These are phyloP conservation scores for Macrostomum lignano DNA, from an alignment of 1,140 invertebrate species.

Conservation along the genomic window DNA sequence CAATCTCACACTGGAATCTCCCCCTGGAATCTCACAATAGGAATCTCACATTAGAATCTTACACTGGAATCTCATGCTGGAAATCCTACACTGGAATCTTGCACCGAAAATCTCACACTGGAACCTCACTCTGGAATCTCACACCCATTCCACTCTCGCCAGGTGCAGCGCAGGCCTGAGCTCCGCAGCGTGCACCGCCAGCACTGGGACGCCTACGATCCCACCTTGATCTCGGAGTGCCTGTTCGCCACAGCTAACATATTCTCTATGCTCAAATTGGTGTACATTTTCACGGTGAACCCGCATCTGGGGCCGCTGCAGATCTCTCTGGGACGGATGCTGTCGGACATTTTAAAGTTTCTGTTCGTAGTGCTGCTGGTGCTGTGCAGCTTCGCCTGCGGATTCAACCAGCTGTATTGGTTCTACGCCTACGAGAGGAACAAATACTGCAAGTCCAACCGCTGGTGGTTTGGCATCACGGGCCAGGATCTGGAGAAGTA, in stretches of 20 bases:
- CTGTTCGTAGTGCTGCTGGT: constrained; percentile 69
- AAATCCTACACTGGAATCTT: too few species aligned
- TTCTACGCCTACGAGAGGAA: constrained; percentile 79
- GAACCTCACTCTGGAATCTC: too few species aligned
- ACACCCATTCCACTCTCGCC: too few species aligned
- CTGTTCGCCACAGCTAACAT: constrained; percentile 78
- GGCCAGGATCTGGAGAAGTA: background rate
- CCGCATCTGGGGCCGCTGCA: constrained; percentile 84
- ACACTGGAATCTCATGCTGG: too few species aligned
- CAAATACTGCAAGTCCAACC: constrained; percentile 39
- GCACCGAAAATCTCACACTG: too few species aligned
- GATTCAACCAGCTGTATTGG: constrained; percentile 68
- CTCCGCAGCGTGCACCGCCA: constrained; percentile 39
- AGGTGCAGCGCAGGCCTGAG: too few species aligned
- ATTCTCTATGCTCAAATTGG: constrained; percentile 77
- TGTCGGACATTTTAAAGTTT: constrained; percentile 89
- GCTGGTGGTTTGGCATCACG: background rate
- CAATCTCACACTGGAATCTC: too few species aligned
- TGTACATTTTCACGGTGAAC: constrained; percentile 96
- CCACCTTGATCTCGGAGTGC: constrained; percentile 66
- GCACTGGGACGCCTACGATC: constrained; percentile 67
- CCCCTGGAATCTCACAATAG: too few species aligned
- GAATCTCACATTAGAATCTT: too few species aligned
- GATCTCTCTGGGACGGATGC: constrained; percentile 80
- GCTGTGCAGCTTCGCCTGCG: constrained; percentile 85